Conservation (phyloP, 2,888 invertebrate species). For the Diogma glabrata region DNA sequence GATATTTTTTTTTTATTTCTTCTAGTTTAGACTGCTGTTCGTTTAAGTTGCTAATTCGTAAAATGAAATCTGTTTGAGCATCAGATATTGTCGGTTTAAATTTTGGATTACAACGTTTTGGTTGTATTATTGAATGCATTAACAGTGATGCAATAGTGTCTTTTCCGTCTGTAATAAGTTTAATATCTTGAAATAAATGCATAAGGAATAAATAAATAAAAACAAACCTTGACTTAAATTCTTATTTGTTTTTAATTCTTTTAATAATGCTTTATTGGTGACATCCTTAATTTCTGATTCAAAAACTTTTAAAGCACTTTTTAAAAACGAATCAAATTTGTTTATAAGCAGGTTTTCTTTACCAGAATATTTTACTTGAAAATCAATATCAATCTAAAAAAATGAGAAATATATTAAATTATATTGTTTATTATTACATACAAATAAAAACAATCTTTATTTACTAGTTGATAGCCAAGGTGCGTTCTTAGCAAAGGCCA, state of each 20-base stretch:
- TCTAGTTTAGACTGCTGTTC: constrained; percentile 2
- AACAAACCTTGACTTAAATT: background rate
- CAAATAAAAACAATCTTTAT: too few relatives aligned
- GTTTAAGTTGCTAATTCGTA: constrained; percentile 6
- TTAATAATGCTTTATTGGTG: constrained; percentile 3
- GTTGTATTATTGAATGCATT: background rate
- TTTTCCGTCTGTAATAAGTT: background rate
- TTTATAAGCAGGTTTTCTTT: constrained; percentile 4
- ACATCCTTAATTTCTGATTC: constrained; percentile 11
- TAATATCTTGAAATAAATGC: background rate
- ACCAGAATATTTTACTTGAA: background rate
- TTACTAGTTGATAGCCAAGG: too few relatives aligned
- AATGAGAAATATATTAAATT: too few relatives aligned
- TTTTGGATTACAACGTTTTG: background rate
- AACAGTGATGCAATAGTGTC: background rate
- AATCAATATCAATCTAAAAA: constrained; percentile 10
- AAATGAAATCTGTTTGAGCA: constrained; percentile 7
- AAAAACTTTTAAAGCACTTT: background rate
- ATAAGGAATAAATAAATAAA: background rate
- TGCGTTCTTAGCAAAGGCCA: too few relatives aligned
- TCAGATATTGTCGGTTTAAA: background rate
- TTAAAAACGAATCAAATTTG: background rate
- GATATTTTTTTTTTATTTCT: background rate
- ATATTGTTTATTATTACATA: too few relatives aligned
- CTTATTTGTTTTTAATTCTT: background rate